phyloP scores from a whole-genome alignment of 2,797 vertebrate genomes.

The Taeniopygia guttata region DNA sequence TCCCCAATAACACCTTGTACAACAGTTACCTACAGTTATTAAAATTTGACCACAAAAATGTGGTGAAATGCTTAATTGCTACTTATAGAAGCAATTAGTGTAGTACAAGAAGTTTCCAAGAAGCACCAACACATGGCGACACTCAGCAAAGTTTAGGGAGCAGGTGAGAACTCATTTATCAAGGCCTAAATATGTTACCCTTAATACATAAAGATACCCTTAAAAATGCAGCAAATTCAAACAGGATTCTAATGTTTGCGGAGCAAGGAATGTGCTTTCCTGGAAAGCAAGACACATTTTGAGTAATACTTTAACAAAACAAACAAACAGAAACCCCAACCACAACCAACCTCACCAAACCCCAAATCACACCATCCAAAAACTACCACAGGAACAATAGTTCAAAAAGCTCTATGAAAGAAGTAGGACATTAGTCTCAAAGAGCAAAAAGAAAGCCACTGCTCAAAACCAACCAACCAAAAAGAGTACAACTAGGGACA shows the following conservation, averaged over 20 bases:
- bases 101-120: not conserved
- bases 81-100: not conserved
- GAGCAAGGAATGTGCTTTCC: not conserved
- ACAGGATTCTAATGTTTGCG: not conserved
- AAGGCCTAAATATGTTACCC: not conserved
- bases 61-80: not conserved
- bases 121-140: not conserved
- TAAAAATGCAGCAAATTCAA: not conserved
- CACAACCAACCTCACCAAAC: not conserved
- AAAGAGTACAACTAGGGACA: not conserved
- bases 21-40: not conserved
- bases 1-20: not conserved
- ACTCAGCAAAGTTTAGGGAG: not conserved
- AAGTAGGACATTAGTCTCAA: not conserved
- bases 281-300: not conserved
- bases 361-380: not conserved
- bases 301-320: not conserved
- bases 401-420: not conserved
- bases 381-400: not conserved
- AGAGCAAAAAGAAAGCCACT: not conserved
- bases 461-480: not conserved
- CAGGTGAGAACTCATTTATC: not conserved
- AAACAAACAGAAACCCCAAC: slow-evolving; percentile 5
- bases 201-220: not conserved
- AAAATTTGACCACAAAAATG: not conserved